Evolutionary conservation across 1,140 invertebrate species (phyloP).

Genomic region (Drosophila rhopaloa): DNA sequence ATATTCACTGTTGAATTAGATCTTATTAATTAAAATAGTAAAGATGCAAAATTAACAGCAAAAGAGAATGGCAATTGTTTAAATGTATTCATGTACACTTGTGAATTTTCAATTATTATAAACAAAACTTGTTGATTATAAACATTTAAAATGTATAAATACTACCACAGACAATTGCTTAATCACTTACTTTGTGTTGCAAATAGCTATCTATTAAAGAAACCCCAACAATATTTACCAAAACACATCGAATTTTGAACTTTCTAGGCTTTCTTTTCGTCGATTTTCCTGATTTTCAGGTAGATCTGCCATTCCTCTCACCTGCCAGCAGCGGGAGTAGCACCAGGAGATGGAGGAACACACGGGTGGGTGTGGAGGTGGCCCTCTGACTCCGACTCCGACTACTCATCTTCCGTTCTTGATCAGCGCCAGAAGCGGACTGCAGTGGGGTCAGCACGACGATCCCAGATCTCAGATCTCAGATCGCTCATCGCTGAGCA

Average conservation of each 20-base stretch:
- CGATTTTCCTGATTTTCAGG: neutral
- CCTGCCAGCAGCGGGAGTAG: constrained; percentile 14
- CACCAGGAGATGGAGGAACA: constrained; percentile 5
- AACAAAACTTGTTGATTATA: too few species aligned
- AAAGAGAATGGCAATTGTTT: too few species aligned
- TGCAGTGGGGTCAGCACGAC: constrained; percentile 21
- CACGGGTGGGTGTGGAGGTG: neutral
- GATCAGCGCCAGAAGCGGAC: constrained; percentile 23
- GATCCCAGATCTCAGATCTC: constrained; percentile 2
- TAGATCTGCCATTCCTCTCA: neutral
- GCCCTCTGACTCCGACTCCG: too few species aligned
- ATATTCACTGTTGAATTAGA: too few species aligned
- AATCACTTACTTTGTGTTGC: too few species aligned
- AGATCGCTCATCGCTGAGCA: constrained; percentile 9
- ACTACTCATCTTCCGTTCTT: constrained; percentile 29
- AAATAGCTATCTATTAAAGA: too few species aligned
- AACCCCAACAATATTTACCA: neutral
- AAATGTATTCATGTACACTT: too few species aligned
- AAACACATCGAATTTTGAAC: neutral
- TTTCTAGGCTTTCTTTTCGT: neutral
- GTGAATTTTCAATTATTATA: too few species aligned
- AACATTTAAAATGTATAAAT: too few species aligned
- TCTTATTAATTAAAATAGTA: too few species aligned
- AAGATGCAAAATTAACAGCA: too few species aligned
- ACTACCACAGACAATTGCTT: too few species aligned